These are phyloP conservation scores for Menidia beryllina DNA, from an alignment of 2,113 vertebrate species.

Conservation along the genomic window DNA sequence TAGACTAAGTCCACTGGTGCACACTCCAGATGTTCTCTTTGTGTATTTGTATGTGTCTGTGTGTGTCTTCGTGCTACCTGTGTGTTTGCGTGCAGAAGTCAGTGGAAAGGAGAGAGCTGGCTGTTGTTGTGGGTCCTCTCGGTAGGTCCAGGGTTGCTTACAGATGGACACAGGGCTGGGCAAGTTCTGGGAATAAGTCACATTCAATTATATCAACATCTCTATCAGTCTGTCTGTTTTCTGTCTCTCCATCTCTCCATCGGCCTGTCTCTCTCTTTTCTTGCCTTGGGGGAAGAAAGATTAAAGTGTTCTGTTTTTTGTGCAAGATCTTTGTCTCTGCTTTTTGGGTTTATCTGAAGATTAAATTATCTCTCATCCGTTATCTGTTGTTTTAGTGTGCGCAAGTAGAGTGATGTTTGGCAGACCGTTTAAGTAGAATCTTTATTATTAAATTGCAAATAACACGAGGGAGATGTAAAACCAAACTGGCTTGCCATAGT, in stretches of 20 bases:
- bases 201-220: conserved; percentile 84
- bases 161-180: conserved; percentile 80
- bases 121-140: conserved; percentile 58
- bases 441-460: conserved; percentile 48
- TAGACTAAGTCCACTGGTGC: conserved; percentile 78
- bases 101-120: conserved; percentile 38
- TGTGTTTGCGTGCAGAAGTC: background rate
- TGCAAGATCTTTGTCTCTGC: conserved; percentile 71
- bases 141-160: conserved; percentile 70
- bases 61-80: conserved; percentile 14
- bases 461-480: conserved; percentile 19
- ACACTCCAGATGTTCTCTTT: conserved; percentile 83
- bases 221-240: conserved; percentile 77
- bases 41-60: conserved; percentile 40
- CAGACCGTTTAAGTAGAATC: conserved; percentile 47
- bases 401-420: conserved; percentile 58
- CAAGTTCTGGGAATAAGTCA: conserved; percentile 80
- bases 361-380: conserved; percentile 67
- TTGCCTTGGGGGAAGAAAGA: conserved; percentile 59
- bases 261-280: conserved; percentile 49
- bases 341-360: conserved; percentile 74
- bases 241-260: conserved; percentile 48
- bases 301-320: conserved; percentile 78
- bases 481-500: conserved; percentile 5
- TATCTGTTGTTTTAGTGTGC: conserved; percentile 59